Base-by-base conservation (phyloP, 2,888 invertebrate genomes). In the Conistra vaccinii region DNA sequence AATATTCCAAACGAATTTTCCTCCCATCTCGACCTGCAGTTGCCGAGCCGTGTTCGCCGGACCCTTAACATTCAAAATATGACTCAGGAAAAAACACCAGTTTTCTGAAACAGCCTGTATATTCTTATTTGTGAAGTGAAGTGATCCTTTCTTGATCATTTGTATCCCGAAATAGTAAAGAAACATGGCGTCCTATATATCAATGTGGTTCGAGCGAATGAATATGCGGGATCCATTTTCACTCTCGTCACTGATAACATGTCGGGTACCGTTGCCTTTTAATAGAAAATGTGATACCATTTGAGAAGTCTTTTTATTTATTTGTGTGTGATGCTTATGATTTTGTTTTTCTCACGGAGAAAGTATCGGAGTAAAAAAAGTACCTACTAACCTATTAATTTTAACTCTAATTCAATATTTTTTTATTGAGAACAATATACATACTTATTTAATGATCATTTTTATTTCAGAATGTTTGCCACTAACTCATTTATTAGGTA, bases 191-290 rank as follows among this genome's bases (percentile, higher is more conserved):
- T 45, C 32, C 57, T 69, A 81, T 87, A 80, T 73, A 72, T 81
- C 81, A 87, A 70, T 80, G 66, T 74, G 81, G 71, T 72, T 61
- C 61, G 63, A 48, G 20, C 57, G 70, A 86, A 62, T 74, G 74
- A 78, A 69, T 73, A 77, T 51, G 61, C 61, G 70, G 77, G 82
- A 85, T 89, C 89, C 85, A 84, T 85, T 89, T 91, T 85, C 89
- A 73, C 80, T 80, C 82, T 90, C 85, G 83, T 88, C 84, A 88
- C 81, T 86, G 88, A 87, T 88, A 87, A 87, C 86, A 76, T 79
- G 89, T 85, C 87, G 81, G 82, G 80, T 88, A 83, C 69, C 68
- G 82, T 87, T 86, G 78, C 84, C 65, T 75, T 85, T 80, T 83
- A 79, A 80, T 80, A 83, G 76, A 85, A 83, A 82, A 83, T 79